phyloP scores from a whole-genome alignment of 2,113 vertebrate genomes.

The Macroglossus sobrinus region DNA sequence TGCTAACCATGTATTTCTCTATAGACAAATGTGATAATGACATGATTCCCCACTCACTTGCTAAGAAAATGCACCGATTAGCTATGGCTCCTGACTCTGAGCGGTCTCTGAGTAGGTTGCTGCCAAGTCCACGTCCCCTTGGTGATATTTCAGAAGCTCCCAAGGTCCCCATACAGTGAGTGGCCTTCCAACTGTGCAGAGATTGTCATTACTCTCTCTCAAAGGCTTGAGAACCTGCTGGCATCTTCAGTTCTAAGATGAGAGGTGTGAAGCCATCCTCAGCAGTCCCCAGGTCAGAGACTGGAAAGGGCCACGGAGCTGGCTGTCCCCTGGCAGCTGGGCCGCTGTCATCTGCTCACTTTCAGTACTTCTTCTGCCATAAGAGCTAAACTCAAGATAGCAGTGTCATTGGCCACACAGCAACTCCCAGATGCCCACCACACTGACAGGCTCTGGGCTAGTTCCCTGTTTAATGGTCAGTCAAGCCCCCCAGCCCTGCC shows the following conservation, averaged over 20 bases:
- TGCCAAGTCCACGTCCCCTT: neutral
- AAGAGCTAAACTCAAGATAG: constrained; percentile 34
- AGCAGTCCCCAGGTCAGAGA: neutral
- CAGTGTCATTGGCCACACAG: neutral
- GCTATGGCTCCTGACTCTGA: neutral
- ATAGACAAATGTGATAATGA: constrained; percentile 6
- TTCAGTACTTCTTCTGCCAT: constrained; percentile 53
- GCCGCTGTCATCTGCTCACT: neutral
- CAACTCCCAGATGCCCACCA: neutral
- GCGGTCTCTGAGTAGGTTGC: neutral
- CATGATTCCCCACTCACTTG: neutral
- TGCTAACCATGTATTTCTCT: constrained; percentile 29
- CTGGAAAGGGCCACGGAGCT: neutral
- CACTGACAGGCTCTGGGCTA: neutral
- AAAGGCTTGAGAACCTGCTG: constrained; percentile 15
- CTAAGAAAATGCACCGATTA: neutral
- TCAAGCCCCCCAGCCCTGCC: constrained; percentile 31
- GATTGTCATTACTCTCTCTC: constrained; percentile 31
- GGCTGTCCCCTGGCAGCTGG: neutral
- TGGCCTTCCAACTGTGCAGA: neutral
- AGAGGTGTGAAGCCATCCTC: neutral
- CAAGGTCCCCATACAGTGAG: neutral
- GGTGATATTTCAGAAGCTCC: neutral
- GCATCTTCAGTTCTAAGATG: neutral
- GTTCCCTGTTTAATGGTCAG: neutral